Evolutionary conservation across 1,140 invertebrate genomes (phyloP), one percentile per base, ranked within the genome.

Genomic region (Delia radicum): DNA sequence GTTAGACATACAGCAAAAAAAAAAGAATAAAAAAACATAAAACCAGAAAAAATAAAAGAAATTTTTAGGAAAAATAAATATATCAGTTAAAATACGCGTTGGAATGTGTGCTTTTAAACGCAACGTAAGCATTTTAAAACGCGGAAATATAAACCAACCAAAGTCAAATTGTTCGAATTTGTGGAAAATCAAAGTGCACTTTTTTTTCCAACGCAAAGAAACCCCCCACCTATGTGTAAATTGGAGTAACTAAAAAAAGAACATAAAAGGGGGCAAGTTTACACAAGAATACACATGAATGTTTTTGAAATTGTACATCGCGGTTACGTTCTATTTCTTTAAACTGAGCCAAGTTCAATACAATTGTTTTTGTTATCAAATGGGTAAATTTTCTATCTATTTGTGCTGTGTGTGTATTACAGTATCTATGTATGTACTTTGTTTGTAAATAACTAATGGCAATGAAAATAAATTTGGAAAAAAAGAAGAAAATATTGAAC

Each of bases 271-370:
- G 48, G 48, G 24, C n/a, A n/a, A n/a, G n/a, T n/a, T n/a, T n/a
- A n/a, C n/a, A n/a, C n/a, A n/a, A n/a, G n/a, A n/a, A n/a, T n/a
- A n/a, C 48, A n/a, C 48, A 55, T 55, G 24, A 55, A 21, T 55
- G 12, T 48, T 48, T n/a, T n/a, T n/a, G 46, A 48, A 48, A 48
- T 48, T 42, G 37, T 42, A 42, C 37, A 12, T 48, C 42, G 42
- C 18, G 12, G 12, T 10, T 42, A 10, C 18, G 48, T 55, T 55
- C 48, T 55, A 8, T 55, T 18, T 55, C 21, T n/a, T n/a, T n/a
- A n/a, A n/a, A n/a, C n/a, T 55, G 48, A 55, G 48, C 48, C 48
- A 55, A 55, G 48, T 55, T 55, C 48, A 55, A 55, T 55, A 55
- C 18, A 55, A 55, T 2, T 21, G 18, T n/a, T 18, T 55, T 55